A percentile compares a stretch with the other conserved stretches of the same genome.
phyloP scores from a whole-genome alignment of 2,797 vertebrate genomes.

The Acipenser oxyrinchus region DNA sequence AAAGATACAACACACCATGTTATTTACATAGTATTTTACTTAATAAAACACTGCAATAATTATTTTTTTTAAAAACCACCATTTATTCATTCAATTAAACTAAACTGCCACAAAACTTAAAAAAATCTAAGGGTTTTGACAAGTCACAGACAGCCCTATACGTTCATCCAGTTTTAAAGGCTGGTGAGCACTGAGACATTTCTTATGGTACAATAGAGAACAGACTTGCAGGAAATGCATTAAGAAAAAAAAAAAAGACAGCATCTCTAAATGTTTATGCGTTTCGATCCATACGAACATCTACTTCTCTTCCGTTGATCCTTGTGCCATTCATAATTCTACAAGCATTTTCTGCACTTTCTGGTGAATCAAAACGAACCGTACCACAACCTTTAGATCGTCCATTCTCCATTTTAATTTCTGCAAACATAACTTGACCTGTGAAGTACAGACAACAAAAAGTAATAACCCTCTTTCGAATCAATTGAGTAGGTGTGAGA shows the following conservation, averaged over 20 bases:
- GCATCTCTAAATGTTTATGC: conserved; percentile 62
- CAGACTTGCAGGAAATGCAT: conserved; percentile 70
- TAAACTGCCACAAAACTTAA: conserved; percentile 81
- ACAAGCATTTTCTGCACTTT: conserved; percentile 91
- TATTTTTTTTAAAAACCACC: conserved; percentile 33
- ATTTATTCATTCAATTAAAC: conserved; percentile 87
- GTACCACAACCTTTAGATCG: conserved; percentile 97
- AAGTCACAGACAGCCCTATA: conserved; percentile 65
- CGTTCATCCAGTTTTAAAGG: conserved; percentile 54
- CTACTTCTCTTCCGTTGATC: conserved; percentile 95
- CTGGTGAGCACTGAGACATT: conserved; percentile 63
- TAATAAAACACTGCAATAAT: too few species aligned
- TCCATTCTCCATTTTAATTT: conserved; percentile 98
- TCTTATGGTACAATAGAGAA: conserved; percentile 61
- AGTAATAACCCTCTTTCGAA: not conserved
- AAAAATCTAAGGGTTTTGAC: conserved; percentile 62
- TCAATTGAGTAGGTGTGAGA: not conserved
- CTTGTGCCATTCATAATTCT: conserved; percentile 97
- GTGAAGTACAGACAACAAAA: conserved; percentile 14
- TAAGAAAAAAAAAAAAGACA: conserved; percentile 84
- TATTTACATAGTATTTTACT: too few species aligned
- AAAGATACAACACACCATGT: conserved; percentile 19
- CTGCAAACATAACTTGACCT: conserved; percentile 97
- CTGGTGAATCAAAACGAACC: conserved; percentile 86
- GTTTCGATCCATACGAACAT: conserved; percentile 91